Evolutionary conservation across 1,140 invertebrate species (phyloP).

Genomic region (Aphelinus certus): DNA sequence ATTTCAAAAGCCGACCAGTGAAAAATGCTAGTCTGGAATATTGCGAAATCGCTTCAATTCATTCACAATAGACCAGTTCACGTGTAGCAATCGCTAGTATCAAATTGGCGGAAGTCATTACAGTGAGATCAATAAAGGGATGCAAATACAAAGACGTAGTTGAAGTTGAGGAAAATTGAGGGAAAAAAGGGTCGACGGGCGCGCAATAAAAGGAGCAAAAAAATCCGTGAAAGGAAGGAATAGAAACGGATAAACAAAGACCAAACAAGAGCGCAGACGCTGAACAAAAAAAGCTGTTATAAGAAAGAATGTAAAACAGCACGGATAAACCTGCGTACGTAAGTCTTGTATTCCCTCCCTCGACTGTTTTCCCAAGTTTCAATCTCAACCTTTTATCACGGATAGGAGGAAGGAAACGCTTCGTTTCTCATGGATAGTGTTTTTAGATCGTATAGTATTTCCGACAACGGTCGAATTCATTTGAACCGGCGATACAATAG

Average conservation of each 20-base stretch:
- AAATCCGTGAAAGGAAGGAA: background rate
- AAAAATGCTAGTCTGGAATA: too few species aligned
- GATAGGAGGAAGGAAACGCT: too few species aligned
- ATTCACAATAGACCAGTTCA: background rate
- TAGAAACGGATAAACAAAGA: background rate
- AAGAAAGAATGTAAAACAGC: conserved; percentile 1
- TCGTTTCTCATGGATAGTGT: too few species aligned
- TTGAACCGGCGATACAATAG: too few species aligned
- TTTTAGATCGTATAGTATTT: too few species aligned
- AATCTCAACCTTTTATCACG: background rate
- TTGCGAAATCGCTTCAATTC: too few species aligned
- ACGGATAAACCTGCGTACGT: background rate
- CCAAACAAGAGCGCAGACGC: too few species aligned
- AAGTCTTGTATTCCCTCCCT: background rate
- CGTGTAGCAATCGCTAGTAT: background rate
- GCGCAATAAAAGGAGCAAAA: background rate
- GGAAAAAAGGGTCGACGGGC: background rate
- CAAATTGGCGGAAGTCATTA: background rate
- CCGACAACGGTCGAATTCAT: too few species aligned
- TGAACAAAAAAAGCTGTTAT: background rate
- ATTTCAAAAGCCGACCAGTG: too few species aligned
- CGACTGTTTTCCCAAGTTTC: background rate
- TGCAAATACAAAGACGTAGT: background rate
- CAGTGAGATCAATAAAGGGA: background rate
- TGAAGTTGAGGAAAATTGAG: background rate